Conservation (phyloP, 92 coral and sea anemone species). For the Palythoa grandiflora region DNA sequence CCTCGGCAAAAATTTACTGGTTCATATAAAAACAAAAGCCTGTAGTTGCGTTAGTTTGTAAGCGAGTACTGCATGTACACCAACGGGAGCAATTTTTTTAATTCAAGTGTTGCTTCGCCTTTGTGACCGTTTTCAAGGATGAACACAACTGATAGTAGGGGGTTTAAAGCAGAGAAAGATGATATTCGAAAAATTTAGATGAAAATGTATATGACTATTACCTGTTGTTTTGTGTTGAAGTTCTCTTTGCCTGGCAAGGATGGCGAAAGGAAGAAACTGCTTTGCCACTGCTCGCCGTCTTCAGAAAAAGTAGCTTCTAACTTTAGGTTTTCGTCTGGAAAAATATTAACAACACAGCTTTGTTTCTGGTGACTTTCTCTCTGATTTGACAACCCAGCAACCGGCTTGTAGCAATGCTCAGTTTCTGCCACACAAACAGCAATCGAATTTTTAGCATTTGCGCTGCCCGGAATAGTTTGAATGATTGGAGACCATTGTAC, state of each 20-base stretch:
- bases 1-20: too few species aligned
- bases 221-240: neutral
- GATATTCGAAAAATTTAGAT: too few species aligned
- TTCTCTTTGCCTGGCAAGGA: neutral
- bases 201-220: too few species aligned
- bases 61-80: too few species aligned
- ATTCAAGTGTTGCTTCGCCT: too few species aligned
- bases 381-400: neutral
- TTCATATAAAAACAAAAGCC: too few species aligned
- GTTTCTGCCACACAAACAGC: neutral
- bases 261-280: neutral
- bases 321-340: neutral
- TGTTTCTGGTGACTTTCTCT: neutral
- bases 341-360: neutral
- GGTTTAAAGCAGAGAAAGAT: too few species aligned
- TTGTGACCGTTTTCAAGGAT: too few species aligned
- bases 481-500: neutral
- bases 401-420: neutral
- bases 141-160: too few species aligned
- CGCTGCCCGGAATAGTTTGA: neutral
- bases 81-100: too few species aligned
- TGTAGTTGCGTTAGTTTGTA: too few species aligned
- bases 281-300: neutral
- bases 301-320: neutral
- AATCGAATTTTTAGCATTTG: neutral